Conservation (phyloP, 2,113 vertebrate species). For the Paramormyrops kingsleyae region DNA sequence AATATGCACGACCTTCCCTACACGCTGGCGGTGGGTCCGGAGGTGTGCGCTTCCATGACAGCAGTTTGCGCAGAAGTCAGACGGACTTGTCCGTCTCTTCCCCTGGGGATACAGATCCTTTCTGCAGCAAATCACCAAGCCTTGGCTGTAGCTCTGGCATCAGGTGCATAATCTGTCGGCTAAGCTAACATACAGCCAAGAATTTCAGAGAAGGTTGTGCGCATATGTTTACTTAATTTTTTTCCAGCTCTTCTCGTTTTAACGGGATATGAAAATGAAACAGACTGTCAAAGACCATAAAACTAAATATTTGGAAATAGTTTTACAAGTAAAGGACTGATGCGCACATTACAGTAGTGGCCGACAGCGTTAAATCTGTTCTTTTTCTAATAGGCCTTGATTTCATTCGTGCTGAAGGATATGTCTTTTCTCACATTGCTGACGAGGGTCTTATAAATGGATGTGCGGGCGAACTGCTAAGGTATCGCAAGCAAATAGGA, state of each 20-base stretch:
- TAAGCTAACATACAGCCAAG: background rate
- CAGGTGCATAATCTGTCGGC: slow-evolving; percentile 53
- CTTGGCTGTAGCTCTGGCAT: slow-evolving; percentile 66
- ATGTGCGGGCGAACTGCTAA: slow-evolving; percentile 49
- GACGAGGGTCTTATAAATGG: slow-evolving; percentile 68
- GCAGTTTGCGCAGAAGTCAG: slow-evolving; percentile 58
- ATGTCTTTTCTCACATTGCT: slow-evolving; percentile 71
- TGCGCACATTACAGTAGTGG: background rate
- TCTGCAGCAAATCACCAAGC: slow-evolving; percentile 70
- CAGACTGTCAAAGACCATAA: background rate
- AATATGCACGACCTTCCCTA: slow-evolving; percentile 85
- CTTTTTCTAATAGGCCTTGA: slow-evolving; percentile 53
- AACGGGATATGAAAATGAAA: background rate
- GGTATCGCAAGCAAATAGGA: slow-evolving; percentile 70
- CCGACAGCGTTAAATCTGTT: background rate
- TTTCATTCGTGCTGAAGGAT: slow-evolving; percentile 73
- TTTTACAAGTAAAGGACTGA: background rate
- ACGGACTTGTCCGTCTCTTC: slow-evolving; percentile 50
- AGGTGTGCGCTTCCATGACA: slow-evolving; percentile 69
- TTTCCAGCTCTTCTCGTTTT: background rate
- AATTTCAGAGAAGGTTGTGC: background rate
- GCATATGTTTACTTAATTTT: background rate
- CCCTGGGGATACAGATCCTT: slow-evolving; percentile 70
- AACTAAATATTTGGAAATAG: background rate
- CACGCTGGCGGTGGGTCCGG: slow-evolving; percentile 58